These are phyloP conservation scores for Zelostemma sp. DNA, from an alignment of 1,140 invertebrate genomes.

Conservation along the genomic window DNA sequence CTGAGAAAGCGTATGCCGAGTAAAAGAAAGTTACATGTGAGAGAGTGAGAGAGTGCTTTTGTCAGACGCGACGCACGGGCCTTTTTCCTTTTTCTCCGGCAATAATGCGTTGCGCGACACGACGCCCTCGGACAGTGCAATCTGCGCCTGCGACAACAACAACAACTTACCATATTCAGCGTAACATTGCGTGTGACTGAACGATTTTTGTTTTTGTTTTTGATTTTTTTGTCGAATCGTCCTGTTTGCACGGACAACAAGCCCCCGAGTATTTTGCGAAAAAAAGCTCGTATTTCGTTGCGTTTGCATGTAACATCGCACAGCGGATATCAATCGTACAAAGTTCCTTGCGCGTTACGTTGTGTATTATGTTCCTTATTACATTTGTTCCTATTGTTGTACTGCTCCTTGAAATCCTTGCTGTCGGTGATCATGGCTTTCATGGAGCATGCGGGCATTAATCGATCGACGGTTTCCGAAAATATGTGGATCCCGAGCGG, in stretches of 20 bases:
- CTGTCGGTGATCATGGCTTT: conserved; percentile 23
- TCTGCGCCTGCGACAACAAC: not conserved
- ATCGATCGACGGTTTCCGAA: conserved; percentile 26
- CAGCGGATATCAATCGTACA: conserved; percentile 49
- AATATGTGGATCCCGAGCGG: not conserved
- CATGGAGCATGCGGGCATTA: conserved; percentile 48
- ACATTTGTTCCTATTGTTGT: conserved; percentile 67
- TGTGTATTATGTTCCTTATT: conserved; percentile 63
- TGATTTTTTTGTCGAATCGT: conserved; percentile 8
- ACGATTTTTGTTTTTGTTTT: no score
- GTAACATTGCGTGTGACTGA: not conserved
- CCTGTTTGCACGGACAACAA: conserved; percentile 27
- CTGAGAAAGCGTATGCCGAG: conserved; percentile 61
- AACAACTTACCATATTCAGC: no score
- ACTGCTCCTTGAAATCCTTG: conserved; percentile 47
- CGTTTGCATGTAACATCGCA: conserved; percentile 16
- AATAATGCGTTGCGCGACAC: conserved; percentile 8
- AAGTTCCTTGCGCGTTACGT: conserved; percentile 63
- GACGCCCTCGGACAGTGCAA: conserved; percentile 4
- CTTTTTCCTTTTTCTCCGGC: conserved; percentile 7
- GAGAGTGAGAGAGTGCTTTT: conserved; percentile 13
- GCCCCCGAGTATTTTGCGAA: not conserved
- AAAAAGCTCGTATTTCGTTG: not conserved
- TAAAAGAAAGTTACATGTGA: conserved; percentile 23
- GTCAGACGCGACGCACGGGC: conserved; percentile 10